These are phyloP conservation scores for Drosophila ogumai DNA, from an alignment of 1,140 invertebrate genomes.

Conservation along the genomic window DNA sequence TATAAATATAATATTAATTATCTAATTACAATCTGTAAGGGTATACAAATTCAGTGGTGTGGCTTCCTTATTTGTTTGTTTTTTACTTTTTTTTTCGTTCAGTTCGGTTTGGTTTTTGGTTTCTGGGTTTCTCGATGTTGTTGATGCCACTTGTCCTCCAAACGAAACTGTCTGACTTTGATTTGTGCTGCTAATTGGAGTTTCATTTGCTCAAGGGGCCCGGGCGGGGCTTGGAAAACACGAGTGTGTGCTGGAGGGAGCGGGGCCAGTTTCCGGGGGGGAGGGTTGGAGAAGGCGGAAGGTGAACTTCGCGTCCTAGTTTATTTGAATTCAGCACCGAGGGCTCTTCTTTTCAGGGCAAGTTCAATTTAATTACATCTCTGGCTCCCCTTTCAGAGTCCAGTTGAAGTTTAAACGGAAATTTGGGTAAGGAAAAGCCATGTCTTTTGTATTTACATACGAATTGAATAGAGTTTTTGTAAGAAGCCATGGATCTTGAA, in stretches of 20 bases:
- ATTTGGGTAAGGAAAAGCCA: background rate
- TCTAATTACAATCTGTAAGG: too few species aligned
- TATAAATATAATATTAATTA: too few species aligned
- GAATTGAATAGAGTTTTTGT: too few species aligned
- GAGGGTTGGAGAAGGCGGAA: background rate
- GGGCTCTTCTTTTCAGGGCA: slow-evolving; percentile 8
- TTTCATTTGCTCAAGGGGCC: slow-evolving; percentile 48
- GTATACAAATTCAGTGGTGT: too few species aligned
- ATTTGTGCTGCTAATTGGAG: slow-evolving; percentile 75
- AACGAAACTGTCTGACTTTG: slow-evolving; percentile 56
- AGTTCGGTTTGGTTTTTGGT: slow-evolving; percentile 20
- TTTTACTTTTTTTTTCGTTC: slow-evolving; percentile 27
- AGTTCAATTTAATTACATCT: slow-evolving; percentile 41
- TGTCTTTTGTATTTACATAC: too few species aligned
- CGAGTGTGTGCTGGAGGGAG: background rate
- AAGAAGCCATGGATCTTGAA: too few species aligned
- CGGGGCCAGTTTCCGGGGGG: background rate
- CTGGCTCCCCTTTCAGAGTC: background rate
- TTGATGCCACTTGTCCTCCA: slow-evolving; percentile 32
- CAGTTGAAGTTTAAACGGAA: background rate
- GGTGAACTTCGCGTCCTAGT: slow-evolving; percentile 1
- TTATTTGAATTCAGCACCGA: slow-evolving; percentile 32
- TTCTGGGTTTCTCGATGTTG: slow-evolving; percentile 37
- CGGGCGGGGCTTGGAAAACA: background rate
- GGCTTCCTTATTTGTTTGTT: slow-evolving; percentile 9